A percentile compares a stretch with the other conserved stretches of the same genome.
phyloP scores from a whole-genome alignment of 2,797 vertebrate genomes.

The Alfaro cultratus region DNA sequence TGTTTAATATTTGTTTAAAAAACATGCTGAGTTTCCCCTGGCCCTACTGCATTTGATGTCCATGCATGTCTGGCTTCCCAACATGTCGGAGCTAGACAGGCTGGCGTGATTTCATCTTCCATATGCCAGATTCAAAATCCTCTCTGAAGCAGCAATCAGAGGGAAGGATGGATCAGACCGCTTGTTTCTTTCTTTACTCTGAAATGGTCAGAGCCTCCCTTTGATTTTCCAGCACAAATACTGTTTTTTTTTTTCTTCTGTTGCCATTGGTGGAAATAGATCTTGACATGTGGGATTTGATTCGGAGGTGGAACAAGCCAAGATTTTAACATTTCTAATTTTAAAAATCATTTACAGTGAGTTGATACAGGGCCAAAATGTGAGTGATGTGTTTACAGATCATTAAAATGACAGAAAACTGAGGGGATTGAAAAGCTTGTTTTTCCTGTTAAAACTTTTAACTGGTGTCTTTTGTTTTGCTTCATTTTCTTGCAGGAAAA shows the following conservation, averaged over 20 bases:
- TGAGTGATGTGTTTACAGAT: background rate
- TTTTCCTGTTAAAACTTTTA: background rate
- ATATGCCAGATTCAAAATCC: conserved; percentile 59
- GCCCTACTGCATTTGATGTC: conserved; percentile 39
- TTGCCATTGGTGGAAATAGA: background rate
- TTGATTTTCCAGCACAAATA: conserved; percentile 40
- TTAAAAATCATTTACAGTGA: background rate
- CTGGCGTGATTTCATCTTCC: conserved; percentile 55
- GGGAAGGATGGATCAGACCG: conserved; percentile 49
- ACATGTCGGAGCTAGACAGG: conserved; percentile 61
- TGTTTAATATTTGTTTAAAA: conserved; percentile 24
- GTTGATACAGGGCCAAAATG: background rate
- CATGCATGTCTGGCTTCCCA: conserved; percentile 53
- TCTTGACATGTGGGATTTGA: background rate
- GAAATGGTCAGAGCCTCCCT: conserved; percentile 40
- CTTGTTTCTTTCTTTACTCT: conserved; percentile 43
- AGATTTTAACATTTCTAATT: background rate
- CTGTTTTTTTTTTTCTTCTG: background rate
- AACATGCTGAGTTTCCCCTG: conserved; percentile 34
- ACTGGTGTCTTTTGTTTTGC: background rate
- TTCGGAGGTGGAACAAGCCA: background rate
- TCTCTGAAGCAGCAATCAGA: conserved; percentile 63
- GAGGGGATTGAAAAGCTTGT: background rate
- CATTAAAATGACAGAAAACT: background rate
- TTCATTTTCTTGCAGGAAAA: background rate